Evolutionary conservation across 1,140 invertebrate genomes (phyloP), one percentile per base, ranked within the genome.

Genomic region (Holotrichia oblita): DNA sequence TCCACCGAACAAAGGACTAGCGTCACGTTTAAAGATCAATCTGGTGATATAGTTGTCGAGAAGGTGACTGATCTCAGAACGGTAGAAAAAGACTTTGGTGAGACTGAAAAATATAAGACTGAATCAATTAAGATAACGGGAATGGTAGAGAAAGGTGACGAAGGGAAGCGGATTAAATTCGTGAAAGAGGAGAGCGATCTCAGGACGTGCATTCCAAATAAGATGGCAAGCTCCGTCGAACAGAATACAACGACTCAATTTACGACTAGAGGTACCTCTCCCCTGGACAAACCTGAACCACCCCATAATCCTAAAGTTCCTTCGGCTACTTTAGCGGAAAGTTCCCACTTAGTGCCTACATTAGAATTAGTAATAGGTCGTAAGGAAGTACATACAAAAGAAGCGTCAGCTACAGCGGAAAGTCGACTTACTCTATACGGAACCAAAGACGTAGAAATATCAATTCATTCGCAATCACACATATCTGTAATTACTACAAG

Each of bases 381-480:
- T 41, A 89, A 89, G 84, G 88, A 89, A 83, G 85, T 90, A 7
- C 84, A 86, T 44, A 89, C 88, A 0, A 85, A 85, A 78, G 89
- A 90, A 80, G 87, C 88, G 6, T 87, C 86, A 24, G 88, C 89
- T 3, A 87, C 86, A 7, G 86, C 89, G 20, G 88, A 89, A 85
- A 89, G 88, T 82, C 82, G 86, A 24, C 82, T 89, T 9, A 89
- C 88, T 14, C 80, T 89, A 6, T 89, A 89, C 79, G 85, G 88
- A 42, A 84, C 86, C 3, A 84, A 85, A 74, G 87, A 89, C 81
- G 85, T 89, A 17, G 88, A 90, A 85, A 90, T 89, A 76, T 89
- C 88, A 6, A 89, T 89, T 74, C 86, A 86, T 73, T 89, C 89
- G 17, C 86, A 90, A 82, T 89, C 88, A 14, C 88, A 89, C 76